Conservation (phyloP, 1,140 invertebrate species). For the Trypoxylus dichotomus region DNA sequence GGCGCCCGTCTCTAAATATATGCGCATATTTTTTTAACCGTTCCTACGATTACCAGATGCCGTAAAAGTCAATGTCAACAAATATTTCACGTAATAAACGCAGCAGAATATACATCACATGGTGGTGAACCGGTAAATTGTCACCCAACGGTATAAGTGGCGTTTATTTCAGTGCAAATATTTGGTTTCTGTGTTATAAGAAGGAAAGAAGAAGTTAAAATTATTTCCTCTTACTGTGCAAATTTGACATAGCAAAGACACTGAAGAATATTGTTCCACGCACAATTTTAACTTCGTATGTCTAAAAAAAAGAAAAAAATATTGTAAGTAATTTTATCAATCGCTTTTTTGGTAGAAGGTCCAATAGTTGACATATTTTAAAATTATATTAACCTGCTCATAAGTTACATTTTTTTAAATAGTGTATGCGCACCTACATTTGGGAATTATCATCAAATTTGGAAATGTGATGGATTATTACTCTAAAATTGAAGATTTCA, state of each 20-base stretch:
- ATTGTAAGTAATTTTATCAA: too few relatives aligned
- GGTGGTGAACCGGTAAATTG: background rate
- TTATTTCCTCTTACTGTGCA: background rate
- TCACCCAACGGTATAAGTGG: background rate
- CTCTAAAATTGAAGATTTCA: too few relatives aligned
- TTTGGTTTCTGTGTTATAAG: background rate
- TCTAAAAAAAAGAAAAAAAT: too few relatives aligned
- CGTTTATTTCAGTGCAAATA: background rate
- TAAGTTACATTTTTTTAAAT: too few relatives aligned
- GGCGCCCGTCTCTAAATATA: background rate
- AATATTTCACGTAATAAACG: conserved; percentile 1
- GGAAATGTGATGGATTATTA: too few relatives aligned
- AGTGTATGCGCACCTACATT: too few relatives aligned
- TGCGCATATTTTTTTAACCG: background rate
- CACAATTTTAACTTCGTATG: too few relatives aligned
- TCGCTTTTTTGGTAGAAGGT: too few relatives aligned
- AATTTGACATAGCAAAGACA: background rate
- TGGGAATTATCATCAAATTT: too few relatives aligned
- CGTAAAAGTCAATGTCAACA: conserved; percentile 6
- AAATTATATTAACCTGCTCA: too few relatives aligned
- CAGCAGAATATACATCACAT: background rate
- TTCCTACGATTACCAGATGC: background rate
- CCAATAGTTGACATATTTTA: too few relatives aligned
- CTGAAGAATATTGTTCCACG: too few relatives aligned
- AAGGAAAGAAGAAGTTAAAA: background rate